These are phyloP conservation scores for Cinclus cinclus DNA, from an alignment of 2,113 vertebrate species.

Conservation along the genomic window DNA sequence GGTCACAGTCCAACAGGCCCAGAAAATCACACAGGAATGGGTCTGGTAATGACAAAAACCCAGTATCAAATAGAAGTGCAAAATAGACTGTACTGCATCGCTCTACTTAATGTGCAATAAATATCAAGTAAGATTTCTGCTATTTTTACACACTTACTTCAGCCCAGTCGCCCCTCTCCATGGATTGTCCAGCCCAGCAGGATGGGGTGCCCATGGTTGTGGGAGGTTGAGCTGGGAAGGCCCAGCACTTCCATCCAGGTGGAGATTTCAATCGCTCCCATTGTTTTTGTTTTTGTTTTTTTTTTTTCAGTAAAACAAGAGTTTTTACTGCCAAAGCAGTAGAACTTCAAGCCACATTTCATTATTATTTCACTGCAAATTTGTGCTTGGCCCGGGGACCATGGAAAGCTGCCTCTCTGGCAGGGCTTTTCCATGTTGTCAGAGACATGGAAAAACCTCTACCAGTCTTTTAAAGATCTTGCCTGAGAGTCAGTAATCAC, in stretches of 20 bases:
- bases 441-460: neutral
- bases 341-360: neutral
- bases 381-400: neutral
- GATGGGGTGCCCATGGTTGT: rapidly evolving
- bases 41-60: neutral
- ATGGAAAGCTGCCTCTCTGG: neutral
- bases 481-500: neutral
- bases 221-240: rapidly evolving
- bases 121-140: neutral
- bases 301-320: neutral
- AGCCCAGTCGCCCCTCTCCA: neutral
- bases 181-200: neutral
- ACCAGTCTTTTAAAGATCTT: neutral
- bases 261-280: neutral
- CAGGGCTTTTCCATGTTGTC: neutral
- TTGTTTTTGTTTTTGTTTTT: neutral
- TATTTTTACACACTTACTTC: neutral
- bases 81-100: neutral
- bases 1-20: neutral
- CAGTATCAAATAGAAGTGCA: neutral
- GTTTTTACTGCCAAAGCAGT: neutral
- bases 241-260: neutral
- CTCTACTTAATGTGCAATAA: neutral
- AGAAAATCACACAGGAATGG: neutral
- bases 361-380: neutral